Percentiles rank a stretch among this genome's conserved stretches.
These are phyloP conservation scores for Dryobota labecula DNA, from an alignment of 2,888 invertebrate species.

Conservation along the genomic window DNA sequence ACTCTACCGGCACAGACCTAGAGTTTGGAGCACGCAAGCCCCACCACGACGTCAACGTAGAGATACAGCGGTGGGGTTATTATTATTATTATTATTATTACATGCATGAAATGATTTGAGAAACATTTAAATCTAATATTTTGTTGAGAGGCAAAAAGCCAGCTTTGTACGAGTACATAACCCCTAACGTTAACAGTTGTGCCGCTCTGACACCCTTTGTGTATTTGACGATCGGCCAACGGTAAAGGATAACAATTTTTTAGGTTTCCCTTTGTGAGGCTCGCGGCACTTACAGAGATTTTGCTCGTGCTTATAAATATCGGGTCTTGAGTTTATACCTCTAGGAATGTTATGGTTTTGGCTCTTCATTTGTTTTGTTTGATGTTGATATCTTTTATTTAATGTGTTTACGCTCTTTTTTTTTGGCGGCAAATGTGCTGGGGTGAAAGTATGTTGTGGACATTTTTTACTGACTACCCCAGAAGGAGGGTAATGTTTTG, in stretches of 20 bases:
- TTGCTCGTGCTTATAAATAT: conserved; percentile 42
- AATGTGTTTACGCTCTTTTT: background rate
- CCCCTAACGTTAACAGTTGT: conserved; percentile 3
- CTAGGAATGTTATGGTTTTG: conserved; percentile 11
- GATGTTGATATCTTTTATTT: conserved; percentile 17
- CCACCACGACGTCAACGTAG: too few relatives aligned
- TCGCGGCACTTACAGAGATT: conserved; percentile 21
- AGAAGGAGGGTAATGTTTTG: too few relatives aligned
- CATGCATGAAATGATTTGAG: too few relatives aligned
- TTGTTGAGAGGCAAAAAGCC: background rate
- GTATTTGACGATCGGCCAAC: conserved; percentile 42
- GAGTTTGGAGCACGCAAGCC: too few relatives aligned
- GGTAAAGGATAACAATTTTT: conserved; percentile 57
- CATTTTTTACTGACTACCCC: too few relatives aligned
- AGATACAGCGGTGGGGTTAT: too few relatives aligned
- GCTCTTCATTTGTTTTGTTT: conserved; percentile 26
- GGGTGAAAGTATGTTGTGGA: background rate
- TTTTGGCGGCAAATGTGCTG: background rate
- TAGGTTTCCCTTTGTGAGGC: conserved; percentile 59
- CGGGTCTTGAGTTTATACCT: conserved; percentile 11
- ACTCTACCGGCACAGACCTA: too few relatives aligned
- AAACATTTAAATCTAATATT: background rate
- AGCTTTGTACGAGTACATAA: background rate
- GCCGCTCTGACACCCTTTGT: conserved; percentile 55
- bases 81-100: too few relatives aligned